These are phyloP conservation scores for Tragelaphus eurycerus DNA, from an alignment of 2,797 vertebrate genomes.

Conservation along the genomic window DNA sequence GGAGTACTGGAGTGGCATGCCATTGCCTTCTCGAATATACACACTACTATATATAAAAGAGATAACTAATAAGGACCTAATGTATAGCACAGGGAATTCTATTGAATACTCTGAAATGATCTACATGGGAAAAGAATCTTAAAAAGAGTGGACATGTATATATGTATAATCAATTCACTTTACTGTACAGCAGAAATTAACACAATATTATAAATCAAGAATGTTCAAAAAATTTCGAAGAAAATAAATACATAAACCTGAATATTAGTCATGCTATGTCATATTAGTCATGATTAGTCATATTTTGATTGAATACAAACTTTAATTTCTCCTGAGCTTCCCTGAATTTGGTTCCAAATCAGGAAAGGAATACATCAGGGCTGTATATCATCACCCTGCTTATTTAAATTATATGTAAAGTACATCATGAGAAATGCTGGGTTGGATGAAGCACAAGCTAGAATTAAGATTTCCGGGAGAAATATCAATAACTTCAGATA, in stretches of 20 bases:
- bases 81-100: background rate
- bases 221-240: background rate
- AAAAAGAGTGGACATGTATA: background rate
- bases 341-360: background rate
- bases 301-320: background rate
- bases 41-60: background rate
- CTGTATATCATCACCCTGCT: background rate
- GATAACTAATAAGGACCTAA: background rate
- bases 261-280: background rate
- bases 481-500: background rate
- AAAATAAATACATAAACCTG: background rate
- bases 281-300: background rate
- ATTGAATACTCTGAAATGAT: background rate
- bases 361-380: accelerated
- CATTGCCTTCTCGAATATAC: no score
- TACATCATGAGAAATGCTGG: background rate
- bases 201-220: background rate
- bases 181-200: background rate
- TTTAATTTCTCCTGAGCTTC: background rate
- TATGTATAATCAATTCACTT: background rate
- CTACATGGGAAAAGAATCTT: background rate
- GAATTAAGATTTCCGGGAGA: background rate
- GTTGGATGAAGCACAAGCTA: background rate
- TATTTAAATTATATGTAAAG: background rate
- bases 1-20: no score